Evolutionary conservation across 2,888 invertebrate species (phyloP).

Genomic region (Cactoblastis cactorum): DNA sequence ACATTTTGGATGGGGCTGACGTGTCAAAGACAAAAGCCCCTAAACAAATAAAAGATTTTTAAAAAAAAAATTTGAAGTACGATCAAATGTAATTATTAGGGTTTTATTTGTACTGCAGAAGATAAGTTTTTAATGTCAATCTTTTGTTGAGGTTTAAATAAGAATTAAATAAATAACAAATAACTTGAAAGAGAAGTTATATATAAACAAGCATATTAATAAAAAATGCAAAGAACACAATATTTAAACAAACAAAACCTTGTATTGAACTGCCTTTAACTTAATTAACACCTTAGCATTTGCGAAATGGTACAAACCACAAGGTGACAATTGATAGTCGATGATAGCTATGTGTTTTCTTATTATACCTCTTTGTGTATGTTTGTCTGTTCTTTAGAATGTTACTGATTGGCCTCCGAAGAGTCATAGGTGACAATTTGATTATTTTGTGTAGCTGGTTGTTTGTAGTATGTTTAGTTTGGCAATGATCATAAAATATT

Average conservation of each 20-base stretch:
- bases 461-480: neutral
- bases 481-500: neutral
- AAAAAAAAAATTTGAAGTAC: too few species aligned
- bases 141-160: neutral
- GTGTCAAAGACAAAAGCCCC: too few species aligned
- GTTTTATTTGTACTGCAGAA: too few species aligned
- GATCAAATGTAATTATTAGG: too few species aligned
- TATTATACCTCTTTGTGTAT: neutral
- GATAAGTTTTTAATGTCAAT: too few species aligned
- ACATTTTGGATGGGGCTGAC: too few species aligned
- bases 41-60: too few species aligned
- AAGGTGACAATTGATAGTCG: slow-evolving; percentile 16
- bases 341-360: slow-evolving; percentile 14
- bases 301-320: slow-evolving; percentile 22
- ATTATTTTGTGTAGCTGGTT: neutral
- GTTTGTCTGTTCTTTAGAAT: slow-evolving; percentile 10
- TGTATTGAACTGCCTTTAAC: slow-evolving; percentile 8
- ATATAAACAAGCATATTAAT: neutral
- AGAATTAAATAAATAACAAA: too few species aligned
- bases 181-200: neutral
- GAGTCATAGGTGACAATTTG: neutral
- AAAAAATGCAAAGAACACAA: neutral
- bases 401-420: neutral
- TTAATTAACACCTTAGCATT: slow-evolving; percentile 20
- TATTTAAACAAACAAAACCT: slow-evolving; percentile 1